Conservation (phyloP, 2,888 invertebrate species). For the Drosophila fungiperda region DNA sequence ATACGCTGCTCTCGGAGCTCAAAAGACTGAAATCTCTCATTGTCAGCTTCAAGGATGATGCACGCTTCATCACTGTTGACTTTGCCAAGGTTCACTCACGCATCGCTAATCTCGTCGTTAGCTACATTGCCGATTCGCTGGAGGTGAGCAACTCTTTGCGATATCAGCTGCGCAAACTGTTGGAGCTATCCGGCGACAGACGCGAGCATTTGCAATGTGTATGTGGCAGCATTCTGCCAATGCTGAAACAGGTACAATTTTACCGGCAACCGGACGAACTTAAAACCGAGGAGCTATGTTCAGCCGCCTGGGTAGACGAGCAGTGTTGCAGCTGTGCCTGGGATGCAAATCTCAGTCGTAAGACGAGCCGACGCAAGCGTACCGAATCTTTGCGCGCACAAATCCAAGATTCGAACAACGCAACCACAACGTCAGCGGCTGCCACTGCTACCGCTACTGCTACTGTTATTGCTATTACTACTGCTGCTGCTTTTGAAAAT, state of each 20-base stretch:
- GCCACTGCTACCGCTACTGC: not conserved
- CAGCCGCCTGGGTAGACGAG: conserved; percentile 87
- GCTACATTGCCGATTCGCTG: conserved; percentile 86
- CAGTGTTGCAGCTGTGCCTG: conserved; percentile 88
- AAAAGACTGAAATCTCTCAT: conserved; percentile 90
- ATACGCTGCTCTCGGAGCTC: conserved; percentile 88
- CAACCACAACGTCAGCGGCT: not conserved
- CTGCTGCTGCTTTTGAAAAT: not conserved
- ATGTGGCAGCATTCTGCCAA: conserved; percentile 82
- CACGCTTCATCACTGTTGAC: conserved; percentile 88
- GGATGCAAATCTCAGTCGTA: conserved; percentile 84
- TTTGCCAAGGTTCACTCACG: conserved; percentile 89
- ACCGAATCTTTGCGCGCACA: conserved; percentile 80
- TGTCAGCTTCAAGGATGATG: conserved; percentile 89
- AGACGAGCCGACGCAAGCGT: conserved; percentile 85
- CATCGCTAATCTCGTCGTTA: conserved; percentile 88
- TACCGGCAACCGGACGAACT: conserved; percentile 85
- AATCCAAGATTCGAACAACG: conserved; percentile 10
- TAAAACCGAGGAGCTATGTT: conserved; percentile 87
- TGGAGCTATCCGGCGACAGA: conserved; percentile 78
- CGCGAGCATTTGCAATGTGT: conserved; percentile 86
- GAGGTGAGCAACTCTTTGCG: conserved; percentile 58
- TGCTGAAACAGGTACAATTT: conserved; percentile 70
- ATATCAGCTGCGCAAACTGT: conserved; percentile 68
- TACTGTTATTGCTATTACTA: accelerated